phyloP scores from a whole-genome alignment of 2,797 vertebrate species.

The Chrysocyon brachyurus region DNA sequence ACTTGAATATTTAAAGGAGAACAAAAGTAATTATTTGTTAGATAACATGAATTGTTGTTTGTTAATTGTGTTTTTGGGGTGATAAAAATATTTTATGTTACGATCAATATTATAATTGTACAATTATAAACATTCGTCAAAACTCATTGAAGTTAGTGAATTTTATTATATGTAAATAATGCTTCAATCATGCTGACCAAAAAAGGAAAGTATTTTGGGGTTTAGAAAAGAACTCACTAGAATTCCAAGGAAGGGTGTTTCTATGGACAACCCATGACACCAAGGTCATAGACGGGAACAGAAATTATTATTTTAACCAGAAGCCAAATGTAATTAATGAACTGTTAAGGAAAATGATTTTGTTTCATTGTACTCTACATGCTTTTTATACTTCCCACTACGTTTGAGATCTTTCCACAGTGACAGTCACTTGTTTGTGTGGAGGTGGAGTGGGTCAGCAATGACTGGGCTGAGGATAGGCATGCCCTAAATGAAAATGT shows the following conservation, averaged over 20 bases:
- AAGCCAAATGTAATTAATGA: conserved; percentile 37
- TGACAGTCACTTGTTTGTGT: background rate
- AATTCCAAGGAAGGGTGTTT: background rate
- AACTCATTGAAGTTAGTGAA: background rate
- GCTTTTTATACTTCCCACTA: background rate
- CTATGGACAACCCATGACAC: background rate
- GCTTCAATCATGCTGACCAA: background rate
- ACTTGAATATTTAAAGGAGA: background rate
- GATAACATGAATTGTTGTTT: background rate
- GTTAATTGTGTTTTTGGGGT: background rate
- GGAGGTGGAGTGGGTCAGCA: background rate
- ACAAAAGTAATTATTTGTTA: background rate
- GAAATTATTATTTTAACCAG: conserved; percentile 9
- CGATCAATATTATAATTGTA: background rate
- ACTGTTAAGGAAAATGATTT: conserved; percentile 34
- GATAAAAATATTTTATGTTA: conserved; percentile 2
- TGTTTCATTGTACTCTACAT: background rate
- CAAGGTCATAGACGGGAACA: background rate
- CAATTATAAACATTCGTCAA: conserved; percentile 24
- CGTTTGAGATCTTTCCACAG: background rate
- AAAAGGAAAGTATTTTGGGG: background rate
- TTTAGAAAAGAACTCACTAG: background rate
- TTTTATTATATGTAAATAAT: conserved; percentile 12
- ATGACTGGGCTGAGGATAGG: background rate
- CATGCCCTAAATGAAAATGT: background rate